phyloP scores from a whole-genome alignment of 2,113 vertebrate species.

The Abramis brama region DNA sequence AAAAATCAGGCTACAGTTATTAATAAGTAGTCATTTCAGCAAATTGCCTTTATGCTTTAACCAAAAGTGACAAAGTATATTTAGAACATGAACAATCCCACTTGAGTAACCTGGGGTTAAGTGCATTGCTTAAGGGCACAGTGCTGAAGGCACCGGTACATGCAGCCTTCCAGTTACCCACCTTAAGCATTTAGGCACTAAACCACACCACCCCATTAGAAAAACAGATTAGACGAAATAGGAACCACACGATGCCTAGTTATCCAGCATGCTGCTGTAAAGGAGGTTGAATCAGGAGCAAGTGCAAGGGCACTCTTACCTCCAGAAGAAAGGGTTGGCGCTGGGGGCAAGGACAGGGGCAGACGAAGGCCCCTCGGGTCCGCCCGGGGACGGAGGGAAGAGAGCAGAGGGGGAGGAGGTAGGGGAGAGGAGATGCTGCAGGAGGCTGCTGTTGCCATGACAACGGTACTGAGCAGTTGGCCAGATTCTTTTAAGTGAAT shows the following conservation, averaged over 20 bases:
- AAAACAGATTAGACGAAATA: background rate
- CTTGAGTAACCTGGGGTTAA: background rate
- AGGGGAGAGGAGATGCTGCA: constrained; percentile 87
- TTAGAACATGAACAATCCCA: background rate
- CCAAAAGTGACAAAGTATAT: background rate
- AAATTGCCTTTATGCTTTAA: background rate
- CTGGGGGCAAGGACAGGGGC: constrained; percentile 83
- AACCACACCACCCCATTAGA: constrained; percentile 4
- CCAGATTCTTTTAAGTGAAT: constrained; percentile 88
- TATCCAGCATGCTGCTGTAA: constrained; percentile 6
- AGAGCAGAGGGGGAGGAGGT: constrained; percentile 70
- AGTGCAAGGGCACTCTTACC: constrained; percentile 78
- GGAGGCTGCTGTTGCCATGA: constrained; percentile 90
- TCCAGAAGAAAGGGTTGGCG: constrained; percentile 88
- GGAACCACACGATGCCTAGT: background rate
- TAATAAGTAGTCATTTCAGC: background rate
- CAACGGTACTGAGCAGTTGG: constrained; percentile 85
- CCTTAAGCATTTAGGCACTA: background rate
- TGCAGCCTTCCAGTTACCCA: background rate
- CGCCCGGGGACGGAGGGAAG: constrained; percentile 60
- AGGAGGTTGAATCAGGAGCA: background rate
- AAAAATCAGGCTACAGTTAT: background rate
- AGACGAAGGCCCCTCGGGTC: constrained; percentile 81
- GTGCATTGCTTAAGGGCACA: constrained; percentile 3
- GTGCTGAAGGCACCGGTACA: background rate